These are phyloP conservation scores for Nicator chloris DNA, from an alignment of 2,113 vertebrate genomes.

Conservation along the genomic window DNA sequence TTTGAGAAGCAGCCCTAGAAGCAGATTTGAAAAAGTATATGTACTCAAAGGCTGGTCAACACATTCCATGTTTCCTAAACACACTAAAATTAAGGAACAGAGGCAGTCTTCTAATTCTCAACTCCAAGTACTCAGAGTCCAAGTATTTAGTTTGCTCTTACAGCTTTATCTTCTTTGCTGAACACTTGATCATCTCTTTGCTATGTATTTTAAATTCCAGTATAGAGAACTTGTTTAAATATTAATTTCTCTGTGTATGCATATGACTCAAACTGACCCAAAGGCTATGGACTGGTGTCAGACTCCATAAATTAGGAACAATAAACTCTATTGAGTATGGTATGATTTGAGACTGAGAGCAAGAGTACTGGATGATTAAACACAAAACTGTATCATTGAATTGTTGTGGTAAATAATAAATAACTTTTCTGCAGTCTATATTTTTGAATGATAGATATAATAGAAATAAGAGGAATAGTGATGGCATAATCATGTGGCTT, in stretches of 20 bases:
- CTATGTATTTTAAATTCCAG: neutral
- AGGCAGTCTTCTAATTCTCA: neutral
- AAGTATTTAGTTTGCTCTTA: neutral
- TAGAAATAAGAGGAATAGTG: neutral
- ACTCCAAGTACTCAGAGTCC: neutral
- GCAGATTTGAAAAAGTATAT: neutral
- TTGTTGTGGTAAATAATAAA: neutral
- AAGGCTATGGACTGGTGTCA: neutral
- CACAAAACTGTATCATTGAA: neutral
- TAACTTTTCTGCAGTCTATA: neutral
- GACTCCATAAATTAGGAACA: neutral
- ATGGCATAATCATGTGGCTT: neutral
- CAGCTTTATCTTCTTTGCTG: neutral
- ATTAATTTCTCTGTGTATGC: neutral
- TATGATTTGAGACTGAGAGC: neutral
- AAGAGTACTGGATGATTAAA: neutral
- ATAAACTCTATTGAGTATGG: neutral
- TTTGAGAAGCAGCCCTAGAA: neutral
- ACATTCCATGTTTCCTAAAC: neutral
- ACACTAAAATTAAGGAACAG: neutral
- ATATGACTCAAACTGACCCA: neutral
- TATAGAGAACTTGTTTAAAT: neutral
- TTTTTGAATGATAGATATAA: neutral
- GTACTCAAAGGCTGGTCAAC: neutral
- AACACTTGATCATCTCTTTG: neutral